A percentile compares a stretch with the other conserved stretches of the same genome.
These are phyloP conservation scores for Spheniscus humboldti DNA, from an alignment of 2,797 vertebrate genomes.

Conservation along the genomic window DNA sequence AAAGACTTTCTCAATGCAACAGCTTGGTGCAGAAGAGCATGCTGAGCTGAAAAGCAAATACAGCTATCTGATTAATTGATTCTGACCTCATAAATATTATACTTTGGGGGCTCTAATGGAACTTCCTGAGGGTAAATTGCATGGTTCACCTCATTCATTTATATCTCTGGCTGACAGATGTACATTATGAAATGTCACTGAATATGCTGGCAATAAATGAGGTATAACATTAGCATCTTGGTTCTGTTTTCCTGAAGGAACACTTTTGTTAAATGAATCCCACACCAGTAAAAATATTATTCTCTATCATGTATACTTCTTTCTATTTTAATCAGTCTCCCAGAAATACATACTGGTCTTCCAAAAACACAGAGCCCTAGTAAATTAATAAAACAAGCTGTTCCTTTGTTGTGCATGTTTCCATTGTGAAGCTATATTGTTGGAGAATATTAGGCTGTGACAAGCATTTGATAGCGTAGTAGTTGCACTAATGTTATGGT, in stretches of 20 bases:
- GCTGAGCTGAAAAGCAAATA: conserved; percentile 75
- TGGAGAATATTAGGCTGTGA: conserved; percentile 49
- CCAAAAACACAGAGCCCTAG: conserved; percentile 13
- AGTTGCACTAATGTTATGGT: conserved; percentile 43
- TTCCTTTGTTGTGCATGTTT: conserved; percentile 20
- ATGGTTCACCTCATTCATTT: conserved; percentile 84
- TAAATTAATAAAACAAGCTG: conserved; percentile 58
- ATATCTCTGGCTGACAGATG: conserved; percentile 85
- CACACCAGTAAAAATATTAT: conserved; percentile 73
- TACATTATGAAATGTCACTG: conserved; percentile 86
- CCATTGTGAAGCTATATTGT: conserved; percentile 46
- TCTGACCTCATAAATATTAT: conserved; percentile 88
- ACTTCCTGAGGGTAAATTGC: conserved; percentile 82
- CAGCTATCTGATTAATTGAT: conserved; percentile 87
- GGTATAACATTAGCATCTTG: conserved; percentile 78
- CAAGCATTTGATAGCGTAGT: conserved; percentile 42
- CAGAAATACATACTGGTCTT: conserved; percentile 35
- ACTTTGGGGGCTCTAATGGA: conserved; percentile 83
- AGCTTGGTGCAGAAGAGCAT: conserved; percentile 66
- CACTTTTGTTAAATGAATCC: conserved; percentile 79
- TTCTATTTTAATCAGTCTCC: conserved; percentile 52
- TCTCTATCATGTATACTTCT: conserved; percentile 30
- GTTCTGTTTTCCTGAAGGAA: conserved; percentile 75
- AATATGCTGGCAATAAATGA: conserved; percentile 85
- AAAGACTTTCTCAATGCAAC: conserved; percentile 65